Evolutionary conservation across 2,113 vertebrate genomes (phyloP).

Genomic region (Eidolon helvum): DNA sequence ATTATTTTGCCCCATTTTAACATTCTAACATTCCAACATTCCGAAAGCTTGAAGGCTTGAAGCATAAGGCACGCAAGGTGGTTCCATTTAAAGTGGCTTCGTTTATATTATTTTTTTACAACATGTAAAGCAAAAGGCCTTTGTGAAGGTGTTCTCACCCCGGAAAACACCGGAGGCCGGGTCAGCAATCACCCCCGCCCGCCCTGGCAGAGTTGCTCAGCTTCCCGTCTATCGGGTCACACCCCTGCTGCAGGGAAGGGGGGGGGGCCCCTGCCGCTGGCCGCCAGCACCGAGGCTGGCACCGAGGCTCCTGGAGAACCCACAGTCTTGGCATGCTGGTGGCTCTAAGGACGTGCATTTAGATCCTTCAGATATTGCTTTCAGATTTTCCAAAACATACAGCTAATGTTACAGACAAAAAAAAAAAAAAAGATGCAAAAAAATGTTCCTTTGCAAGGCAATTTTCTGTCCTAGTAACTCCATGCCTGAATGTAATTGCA

Average conservation of each 20-base stretch:
- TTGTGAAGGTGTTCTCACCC: not conserved
- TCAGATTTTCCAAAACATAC: not conserved
- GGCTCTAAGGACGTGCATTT: not conserved
- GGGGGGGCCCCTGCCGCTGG: not conserved
- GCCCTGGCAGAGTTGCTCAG: not conserved
- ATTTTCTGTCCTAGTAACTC: not conserved
- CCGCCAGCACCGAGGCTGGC: not conserved
- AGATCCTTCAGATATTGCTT: not conserved
- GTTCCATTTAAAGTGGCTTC: not conserved
- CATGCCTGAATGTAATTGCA: not conserved
- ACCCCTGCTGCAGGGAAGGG: not conserved
- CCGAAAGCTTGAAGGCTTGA: no score
- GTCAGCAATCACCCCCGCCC: not conserved
- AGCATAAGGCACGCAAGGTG: not conserved
- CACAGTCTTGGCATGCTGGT: accelerated
- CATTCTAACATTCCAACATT: no score
- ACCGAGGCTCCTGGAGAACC: not conserved
- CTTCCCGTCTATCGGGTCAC: not conserved
- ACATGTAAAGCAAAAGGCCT: not conserved
- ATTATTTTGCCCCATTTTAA: not conserved
- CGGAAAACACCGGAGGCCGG: not conserved
- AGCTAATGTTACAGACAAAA: not conserved
- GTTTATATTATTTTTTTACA: not conserved
- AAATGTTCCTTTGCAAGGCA: not conserved
- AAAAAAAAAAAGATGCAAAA: not conserved